Conservation (phyloP, 2,797 vertebrate species). For the Sparidentex hasta region DNA sequence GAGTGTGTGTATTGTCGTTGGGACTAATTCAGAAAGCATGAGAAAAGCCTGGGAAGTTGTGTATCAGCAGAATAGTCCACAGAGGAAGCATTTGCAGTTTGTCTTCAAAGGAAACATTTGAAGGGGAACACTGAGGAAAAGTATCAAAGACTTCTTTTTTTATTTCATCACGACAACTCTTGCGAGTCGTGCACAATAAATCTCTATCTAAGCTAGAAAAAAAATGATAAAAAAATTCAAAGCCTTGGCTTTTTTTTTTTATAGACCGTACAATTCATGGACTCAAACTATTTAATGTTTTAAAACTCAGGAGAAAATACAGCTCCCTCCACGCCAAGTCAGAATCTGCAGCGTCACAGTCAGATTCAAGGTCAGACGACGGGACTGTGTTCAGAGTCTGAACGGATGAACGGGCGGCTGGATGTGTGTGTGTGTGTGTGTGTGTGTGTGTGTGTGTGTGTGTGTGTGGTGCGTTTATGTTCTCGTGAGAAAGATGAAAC, state of each 20-base stretch:
- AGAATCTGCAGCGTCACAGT: slow-evolving; percentile 14
- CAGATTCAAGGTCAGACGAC: neutral
- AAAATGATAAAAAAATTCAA: neutral
- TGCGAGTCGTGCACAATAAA: slow-evolving; percentile 16
- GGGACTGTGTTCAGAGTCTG: neutral
- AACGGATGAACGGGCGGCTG: slow-evolving; percentile 1
- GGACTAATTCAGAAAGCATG: slow-evolving; percentile 37
- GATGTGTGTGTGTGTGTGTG: neutral
- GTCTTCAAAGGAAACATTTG: slow-evolving; percentile 27
- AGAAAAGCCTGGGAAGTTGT: slow-evolving; percentile 44
- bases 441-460: neutral
- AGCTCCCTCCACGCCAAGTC: neutral
- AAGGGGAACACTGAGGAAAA: neutral
- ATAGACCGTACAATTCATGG: neutral
- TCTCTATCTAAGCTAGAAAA: neutral
- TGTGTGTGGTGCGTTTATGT: neutral
- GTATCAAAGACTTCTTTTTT: neutral
- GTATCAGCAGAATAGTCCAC: slow-evolving; percentile 47
- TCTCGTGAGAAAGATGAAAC: neutral
- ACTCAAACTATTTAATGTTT: slow-evolving; percentile 1
- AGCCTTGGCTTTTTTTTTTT: slow-evolving; percentile 2
- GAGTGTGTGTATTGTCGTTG: neutral
- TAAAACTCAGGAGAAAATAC: neutral
- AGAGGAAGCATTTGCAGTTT: slow-evolving; percentile 21
- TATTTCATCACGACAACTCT: slow-evolving; percentile 9